These are phyloP conservation scores for Muscicapa adusta DNA, from an alignment of 2,113 vertebrate genomes.

Conservation along the genomic window DNA sequence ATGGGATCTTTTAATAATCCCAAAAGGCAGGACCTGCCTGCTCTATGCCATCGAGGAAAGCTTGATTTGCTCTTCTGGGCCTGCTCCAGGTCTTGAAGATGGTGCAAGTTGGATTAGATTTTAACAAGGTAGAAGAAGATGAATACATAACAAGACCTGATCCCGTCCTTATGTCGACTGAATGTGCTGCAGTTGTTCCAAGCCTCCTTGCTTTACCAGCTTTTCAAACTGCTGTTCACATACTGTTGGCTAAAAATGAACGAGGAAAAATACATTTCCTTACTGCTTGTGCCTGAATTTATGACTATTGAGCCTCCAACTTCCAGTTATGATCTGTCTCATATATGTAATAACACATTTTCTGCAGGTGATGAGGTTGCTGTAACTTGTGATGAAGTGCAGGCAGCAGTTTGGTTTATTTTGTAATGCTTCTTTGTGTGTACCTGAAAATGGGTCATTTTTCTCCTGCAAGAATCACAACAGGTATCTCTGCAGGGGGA, in stretches of 20 bases:
- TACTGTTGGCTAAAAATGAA: constrained; percentile 4
- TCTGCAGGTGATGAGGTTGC: constrained; percentile 53
- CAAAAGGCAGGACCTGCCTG: constrained; percentile 17
- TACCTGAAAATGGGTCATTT: constrained; percentile 67
- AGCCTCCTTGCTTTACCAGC: not conserved
- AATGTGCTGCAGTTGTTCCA: not conserved
- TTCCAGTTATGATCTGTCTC: constrained; percentile 49
- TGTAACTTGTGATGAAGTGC: constrained; percentile 53
- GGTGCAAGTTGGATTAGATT: not conserved
- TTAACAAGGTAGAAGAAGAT: constrained; percentile 38
- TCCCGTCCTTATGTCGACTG: not conserved
- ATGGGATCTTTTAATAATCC: constrained; percentile 35
- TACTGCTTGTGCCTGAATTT: constrained; percentile 25
- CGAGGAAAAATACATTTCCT: not conserved
- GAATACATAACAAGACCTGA: constrained; percentile 28
- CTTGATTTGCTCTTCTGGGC: constrained; percentile 34
- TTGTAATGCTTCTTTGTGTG: constrained; percentile 55
- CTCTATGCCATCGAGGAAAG: not conserved
- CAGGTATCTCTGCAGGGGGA: constrained; percentile 56
- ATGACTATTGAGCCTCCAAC: constrained; percentile 12
- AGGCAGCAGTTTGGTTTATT: constrained; percentile 50
- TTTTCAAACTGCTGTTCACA: constrained; percentile 39
- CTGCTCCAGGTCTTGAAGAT: constrained; percentile 2
- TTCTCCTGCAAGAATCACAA: constrained; percentile 62
- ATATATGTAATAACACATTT: constrained; percentile 61